Conservation (phyloP, 2,888 invertebrate genomes). For the Meganola albula region DNA sequence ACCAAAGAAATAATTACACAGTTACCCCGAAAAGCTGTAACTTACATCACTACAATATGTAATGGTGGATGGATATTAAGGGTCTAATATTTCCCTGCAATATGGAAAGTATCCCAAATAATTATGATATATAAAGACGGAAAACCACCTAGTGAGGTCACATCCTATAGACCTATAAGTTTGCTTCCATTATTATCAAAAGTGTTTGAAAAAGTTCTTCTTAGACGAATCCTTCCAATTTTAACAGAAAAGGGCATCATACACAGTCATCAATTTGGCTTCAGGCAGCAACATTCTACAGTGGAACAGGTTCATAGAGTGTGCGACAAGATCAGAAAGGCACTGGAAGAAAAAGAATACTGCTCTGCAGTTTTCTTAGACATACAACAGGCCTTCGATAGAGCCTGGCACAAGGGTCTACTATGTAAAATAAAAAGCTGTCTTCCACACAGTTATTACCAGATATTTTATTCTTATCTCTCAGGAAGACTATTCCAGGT, state of each 20-base stretch:
- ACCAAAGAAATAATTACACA: conserved; percentile 11
- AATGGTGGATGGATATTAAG: conserved; percentile 4
- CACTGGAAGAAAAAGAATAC: conserved; percentile 15
- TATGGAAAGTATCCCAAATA: conserved; percentile 21
- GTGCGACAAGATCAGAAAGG: conserved; percentile 7
- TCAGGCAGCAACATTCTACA: conserved; percentile 14
- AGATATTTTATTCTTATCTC: too few relatives aligned
- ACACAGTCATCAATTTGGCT: conserved; percentile 21
- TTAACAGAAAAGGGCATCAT: conserved; percentile 9
- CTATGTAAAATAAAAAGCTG: conserved; percentile 7
- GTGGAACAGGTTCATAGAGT: conserved; percentile 19
- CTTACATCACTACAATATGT: conserved; percentile 7
- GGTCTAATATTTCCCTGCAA: conserved; percentile 7
- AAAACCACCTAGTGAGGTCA: conserved; percentile 10
- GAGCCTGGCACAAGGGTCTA: conserved; percentile 11
- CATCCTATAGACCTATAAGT: conserved; percentile 19
- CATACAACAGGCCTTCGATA: conserved; percentile 7
- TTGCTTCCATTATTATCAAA: conserved; percentile 18
- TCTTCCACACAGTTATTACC: too few relatives aligned
- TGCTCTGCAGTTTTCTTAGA: conserved; percentile 10
- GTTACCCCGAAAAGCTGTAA: conserved; percentile 16
- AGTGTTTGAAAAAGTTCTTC: conserved; percentile 11
- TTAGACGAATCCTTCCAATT: conserved; percentile 6
- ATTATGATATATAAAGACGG: conserved; percentile 17
- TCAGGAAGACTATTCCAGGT: too few relatives aligned